A percentile compares a stretch with the other conserved stretches of the same genome.
Conservation (phyloP, 2,113 vertebrate species). For the Cephalophus harveyi region DNA sequence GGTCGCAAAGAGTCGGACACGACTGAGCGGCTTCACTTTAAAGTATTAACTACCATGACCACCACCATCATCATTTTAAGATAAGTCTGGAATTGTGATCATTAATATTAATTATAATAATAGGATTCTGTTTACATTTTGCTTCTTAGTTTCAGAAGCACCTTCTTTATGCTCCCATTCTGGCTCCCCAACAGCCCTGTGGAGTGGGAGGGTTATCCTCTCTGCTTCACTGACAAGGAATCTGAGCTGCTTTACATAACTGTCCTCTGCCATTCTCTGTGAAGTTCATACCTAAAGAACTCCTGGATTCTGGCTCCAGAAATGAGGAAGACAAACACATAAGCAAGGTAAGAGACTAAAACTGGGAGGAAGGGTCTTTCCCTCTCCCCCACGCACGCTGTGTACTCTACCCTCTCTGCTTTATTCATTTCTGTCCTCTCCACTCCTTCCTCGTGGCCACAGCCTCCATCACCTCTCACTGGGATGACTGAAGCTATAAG, state of each 20-base stretch:
- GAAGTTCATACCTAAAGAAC: background rate
- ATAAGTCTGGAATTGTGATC: background rate
- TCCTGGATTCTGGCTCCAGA: background rate
- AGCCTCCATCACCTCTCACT: background rate
- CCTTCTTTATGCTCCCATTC: background rate
- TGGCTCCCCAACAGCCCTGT: background rate
- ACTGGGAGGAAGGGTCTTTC: background rate
- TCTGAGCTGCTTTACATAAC: background rate
- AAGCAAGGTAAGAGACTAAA: background rate
- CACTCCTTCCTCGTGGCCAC: no score
- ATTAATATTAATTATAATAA: background rate
- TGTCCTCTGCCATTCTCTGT: background rate
- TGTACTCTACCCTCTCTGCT: no score
- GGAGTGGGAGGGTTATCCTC: background rate
- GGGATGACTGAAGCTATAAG: background rate
- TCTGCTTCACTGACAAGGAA: background rate
- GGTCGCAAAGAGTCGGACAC: background rate
- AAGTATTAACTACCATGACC: background rate
- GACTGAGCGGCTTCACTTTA: background rate
- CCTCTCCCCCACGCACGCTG: rapidly evolving
- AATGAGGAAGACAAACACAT: background rate
- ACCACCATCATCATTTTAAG: background rate
- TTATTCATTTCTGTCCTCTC: background rate
- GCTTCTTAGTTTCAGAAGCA: background rate
- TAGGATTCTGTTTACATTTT: background rate